Base-by-base conservation (phyloP, 2,113 vertebrate species). In the Salvelinus fontinalis region DNA sequence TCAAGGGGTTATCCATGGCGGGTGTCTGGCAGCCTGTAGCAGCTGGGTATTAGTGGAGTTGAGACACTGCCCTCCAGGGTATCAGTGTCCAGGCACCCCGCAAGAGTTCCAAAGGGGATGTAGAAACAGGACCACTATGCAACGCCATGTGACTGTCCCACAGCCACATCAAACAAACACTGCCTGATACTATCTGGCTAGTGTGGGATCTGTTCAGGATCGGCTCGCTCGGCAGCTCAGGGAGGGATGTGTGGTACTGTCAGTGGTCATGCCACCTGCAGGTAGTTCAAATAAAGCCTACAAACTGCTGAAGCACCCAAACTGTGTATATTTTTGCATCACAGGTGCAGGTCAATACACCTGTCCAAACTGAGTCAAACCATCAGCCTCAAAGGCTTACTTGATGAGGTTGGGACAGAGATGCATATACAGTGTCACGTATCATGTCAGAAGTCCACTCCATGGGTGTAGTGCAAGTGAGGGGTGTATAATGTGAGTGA, bases 11-110 rank as follows among this genome's bases (percentile, higher is more conserved):
- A 85, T 78, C 76, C n/a, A 1, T 67, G 79, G 74, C 79, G 5
- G 80, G 69, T 29, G 71, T 44, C 39, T 44, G 39, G 39, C 39
- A 44, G 39, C 70, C 81, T 31, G 29, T 79, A 80, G 89, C 88
- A 91, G 85, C 87, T 88, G 87, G 90, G 86, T 79, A 65, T 86
- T 75, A 82, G 71, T 54, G 68, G 72, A 77, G 80, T 74, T 81
- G 79, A 80, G 81, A 80, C 79, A 74, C 73, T 73, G 70, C 82
- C 84, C 79, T 77, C 26, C 75, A 77, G 80, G 69, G 79, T 57
- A 57, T 71, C 48, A 31, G 48, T 24, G 24, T 13, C 39, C 70
- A 75, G 20, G 48, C 24, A 31, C 82, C 74, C 39, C n/a, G 7
- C 20, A 71, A n/a, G 68, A 22, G 18, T 49, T 44, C 34, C 67